Percentiles rank a stretch among this genome's conserved stretches.
phyloP scores from a whole-genome alignment of 2,888 invertebrate genomes.

The Troides oblongomaculatus region DNA sequence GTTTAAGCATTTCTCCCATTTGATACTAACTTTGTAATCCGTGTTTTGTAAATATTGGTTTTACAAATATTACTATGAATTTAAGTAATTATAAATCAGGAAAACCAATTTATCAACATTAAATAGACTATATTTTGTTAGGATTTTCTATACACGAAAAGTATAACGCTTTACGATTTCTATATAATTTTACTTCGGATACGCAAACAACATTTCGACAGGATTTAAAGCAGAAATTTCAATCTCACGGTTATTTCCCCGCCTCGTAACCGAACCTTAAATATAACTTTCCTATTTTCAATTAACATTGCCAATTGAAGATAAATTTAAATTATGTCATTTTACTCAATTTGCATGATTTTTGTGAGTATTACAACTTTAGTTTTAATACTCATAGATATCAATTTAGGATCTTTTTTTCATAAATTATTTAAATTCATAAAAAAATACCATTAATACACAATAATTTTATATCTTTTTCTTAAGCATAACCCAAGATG shows the following conservation, averaged over 20 bases:
- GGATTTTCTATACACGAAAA: neutral
- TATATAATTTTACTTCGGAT: slow-evolving; percentile 11
- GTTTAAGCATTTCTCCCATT: neutral
- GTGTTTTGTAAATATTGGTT: no score
- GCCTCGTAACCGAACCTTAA: slow-evolving; percentile 7
- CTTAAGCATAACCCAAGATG: no score
- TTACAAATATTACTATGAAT: neutral
- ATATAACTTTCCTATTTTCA: slow-evolving; percentile 8
- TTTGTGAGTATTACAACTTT: no score
- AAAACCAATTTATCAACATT: neutral
- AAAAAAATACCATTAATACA: no score
- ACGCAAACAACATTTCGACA: slow-evolving; percentile 10
- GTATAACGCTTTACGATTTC: neutral
- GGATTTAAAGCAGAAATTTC: slow-evolving; percentile 23
- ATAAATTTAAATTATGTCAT: slow-evolving; percentile 6
- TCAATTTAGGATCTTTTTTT: no score
- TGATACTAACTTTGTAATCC: neutral
- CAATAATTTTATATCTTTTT: no score
- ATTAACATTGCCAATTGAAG: neutral
- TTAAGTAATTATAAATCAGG: neutral
- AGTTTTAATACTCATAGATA: no score
- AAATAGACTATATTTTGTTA: neutral
- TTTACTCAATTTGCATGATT: neutral
- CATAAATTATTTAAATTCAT: no score
- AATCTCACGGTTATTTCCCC: slow-evolving; percentile 11